Evolutionary conservation across 2,797 vertebrate species (phyloP).

Genomic region (Ambastaia sidthimunki): DNA sequence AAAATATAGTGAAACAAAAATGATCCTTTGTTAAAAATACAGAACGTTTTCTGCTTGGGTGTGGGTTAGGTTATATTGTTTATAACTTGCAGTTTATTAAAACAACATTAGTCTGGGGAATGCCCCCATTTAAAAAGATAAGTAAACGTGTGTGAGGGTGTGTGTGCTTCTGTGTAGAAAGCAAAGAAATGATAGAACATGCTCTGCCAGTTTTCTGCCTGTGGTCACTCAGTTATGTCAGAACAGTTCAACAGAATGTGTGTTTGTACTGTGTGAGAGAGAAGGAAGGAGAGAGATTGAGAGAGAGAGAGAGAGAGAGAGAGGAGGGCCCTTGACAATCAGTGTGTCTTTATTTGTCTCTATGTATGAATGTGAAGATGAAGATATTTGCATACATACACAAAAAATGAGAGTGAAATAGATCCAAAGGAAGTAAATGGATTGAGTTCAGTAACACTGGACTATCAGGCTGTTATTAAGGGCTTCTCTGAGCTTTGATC

Average conservation of each 20-base stretch:
- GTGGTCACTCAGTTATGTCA: slow-evolving; percentile 72
- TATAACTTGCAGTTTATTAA: too few species aligned
- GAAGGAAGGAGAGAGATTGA: background rate
- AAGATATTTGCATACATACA: slow-evolving; percentile 56
- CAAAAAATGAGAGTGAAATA: slow-evolving; percentile 31
- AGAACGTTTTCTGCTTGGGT: too few species aligned
- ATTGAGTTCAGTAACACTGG: background rate
- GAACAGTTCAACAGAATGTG: slow-evolving; percentile 64
- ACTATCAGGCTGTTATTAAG: background rate
- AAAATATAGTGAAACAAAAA: too few species aligned
- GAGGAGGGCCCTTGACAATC: slow-evolving; percentile 67
- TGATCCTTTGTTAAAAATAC: too few species aligned
- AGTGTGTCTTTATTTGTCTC: slow-evolving; percentile 17
- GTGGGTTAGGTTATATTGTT: too few species aligned
- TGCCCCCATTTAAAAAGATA: too few species aligned
- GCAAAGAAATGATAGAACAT: slow-evolving; percentile 66
- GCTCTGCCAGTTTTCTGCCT: slow-evolving; percentile 75
- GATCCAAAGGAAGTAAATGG: slow-evolving; percentile 29
- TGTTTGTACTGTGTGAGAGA: slow-evolving; percentile 44
- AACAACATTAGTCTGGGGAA: too few species aligned
- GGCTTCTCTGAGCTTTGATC: slow-evolving; percentile 2
- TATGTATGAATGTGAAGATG: slow-evolving; percentile 44
- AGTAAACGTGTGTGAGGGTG: slow-evolving; percentile 10
- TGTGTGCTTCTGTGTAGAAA: slow-evolving; percentile 24
- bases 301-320: background rate